A percentile compares a stretch with the other conserved stretches of the same genome.
These are phyloP conservation scores for Arvicola amphibius DNA, from an alignment of 2,797 vertebrate genomes.

Conservation along the genomic window DNA sequence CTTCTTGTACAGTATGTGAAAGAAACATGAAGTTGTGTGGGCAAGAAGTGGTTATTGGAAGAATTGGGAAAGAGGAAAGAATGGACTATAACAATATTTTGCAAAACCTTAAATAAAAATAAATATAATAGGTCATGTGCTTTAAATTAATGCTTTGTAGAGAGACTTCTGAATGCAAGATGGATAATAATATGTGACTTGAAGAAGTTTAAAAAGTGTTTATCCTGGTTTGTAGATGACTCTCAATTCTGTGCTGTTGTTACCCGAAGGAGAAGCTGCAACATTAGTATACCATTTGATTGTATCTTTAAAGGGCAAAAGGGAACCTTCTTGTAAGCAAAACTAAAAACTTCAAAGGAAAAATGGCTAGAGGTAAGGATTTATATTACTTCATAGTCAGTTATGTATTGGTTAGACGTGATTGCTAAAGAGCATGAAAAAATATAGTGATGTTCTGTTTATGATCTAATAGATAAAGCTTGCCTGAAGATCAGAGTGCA, in stretches of 20 bases:
- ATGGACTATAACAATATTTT: neutral
- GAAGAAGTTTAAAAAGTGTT: neutral
- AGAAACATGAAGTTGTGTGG: neutral
- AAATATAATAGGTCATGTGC: neutral
- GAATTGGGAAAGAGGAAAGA: neutral
- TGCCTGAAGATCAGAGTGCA: no score
- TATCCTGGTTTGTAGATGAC: neutral
- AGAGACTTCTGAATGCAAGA: neutral
- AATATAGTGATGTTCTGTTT: neutral
- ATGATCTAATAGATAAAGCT: no score
- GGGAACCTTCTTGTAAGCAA: neutral
- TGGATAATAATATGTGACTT: neutral
- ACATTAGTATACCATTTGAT: fast-evolving
- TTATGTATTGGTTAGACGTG: neutral
- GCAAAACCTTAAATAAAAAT: neutral
- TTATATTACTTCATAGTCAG: neutral
- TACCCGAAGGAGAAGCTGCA: neutral
- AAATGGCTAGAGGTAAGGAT: neutral
- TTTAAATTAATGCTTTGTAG: constrained; percentile 37
- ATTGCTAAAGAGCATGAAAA: neutral
- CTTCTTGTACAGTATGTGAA: neutral
- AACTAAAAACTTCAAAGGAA: neutral
- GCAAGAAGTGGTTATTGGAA: neutral
- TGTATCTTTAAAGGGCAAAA: neutral
- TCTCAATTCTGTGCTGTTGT: neutral